Evolutionary conservation across 1,140 invertebrate species (phyloP), one percentile per base, ranked within the genome.

Genomic region (Fopius arisanus): DNA sequence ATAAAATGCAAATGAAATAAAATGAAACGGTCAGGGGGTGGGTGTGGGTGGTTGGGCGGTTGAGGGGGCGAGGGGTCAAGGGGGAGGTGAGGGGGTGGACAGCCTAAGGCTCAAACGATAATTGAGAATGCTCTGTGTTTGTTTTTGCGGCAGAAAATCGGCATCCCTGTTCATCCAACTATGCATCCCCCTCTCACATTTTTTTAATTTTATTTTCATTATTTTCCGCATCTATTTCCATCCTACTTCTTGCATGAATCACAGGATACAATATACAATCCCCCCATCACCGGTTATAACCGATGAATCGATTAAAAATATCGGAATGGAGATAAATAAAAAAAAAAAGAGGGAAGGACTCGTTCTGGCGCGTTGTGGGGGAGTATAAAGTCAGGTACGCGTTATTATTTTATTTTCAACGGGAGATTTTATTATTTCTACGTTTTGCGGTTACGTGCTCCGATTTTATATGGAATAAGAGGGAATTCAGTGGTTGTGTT

Each of bases 221-320:
- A 21, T 19, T 59, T 59, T 59, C 19, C 23, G 23, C 23, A 59
- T 59, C 54, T 59, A 59, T 59, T 28, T 59, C 43, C 43, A 51
- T 51, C 23, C 19, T 59, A 12, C 23, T 59, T 59, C 54, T 59
- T 59, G 54, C 54, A 59, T 59, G 54, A 59, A 59, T 26, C 54
- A 4, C 9, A 26, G 21, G 54, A n/a, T 48, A 19, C 43, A 59
- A 26, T 51, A 19, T 9, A 21, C 19, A 51, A 16, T 16, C n/a
- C 43, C 43, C 19, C 14, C 54, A 12, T 59, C 54, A 59, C 54
- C 14, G 54, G 54, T 59, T 28, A 59, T 59, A 70, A 23, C 37
- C 72, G 66, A 73, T 73, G 72, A 73, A 73, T 73, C 72, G 72
- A 73, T 73, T 73, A 73, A 59, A 33, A 67, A 67, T 68, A 68